A percentile compares a stretch with the other conserved stretches of the same genome.
phyloP scores from a whole-genome alignment of 2,113 vertebrate species.

The Onychorhynchus coronatus region DNA sequence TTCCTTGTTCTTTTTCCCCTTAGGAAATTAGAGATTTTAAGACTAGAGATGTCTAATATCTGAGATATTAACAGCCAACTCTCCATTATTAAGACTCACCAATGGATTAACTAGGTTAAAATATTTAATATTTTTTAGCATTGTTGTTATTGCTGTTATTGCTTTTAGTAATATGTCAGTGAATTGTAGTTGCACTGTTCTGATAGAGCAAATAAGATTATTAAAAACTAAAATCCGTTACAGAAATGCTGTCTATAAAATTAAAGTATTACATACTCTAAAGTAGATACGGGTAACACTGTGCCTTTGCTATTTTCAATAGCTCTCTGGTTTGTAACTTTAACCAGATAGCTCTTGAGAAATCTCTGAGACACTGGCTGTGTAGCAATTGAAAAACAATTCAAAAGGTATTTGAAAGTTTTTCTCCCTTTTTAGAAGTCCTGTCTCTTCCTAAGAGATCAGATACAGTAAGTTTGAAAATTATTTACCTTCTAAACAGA shows the following conservation, averaged over 20 bases:
- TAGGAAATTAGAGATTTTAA: background rate
- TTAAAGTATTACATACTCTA: background rate
- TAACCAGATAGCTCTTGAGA: background rate
- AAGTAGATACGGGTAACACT: background rate
- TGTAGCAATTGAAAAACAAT: background rate
- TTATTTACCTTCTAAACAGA: background rate
- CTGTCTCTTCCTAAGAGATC: background rate
- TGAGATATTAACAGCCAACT: background rate
- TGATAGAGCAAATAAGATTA: background rate
- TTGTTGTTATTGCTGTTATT: background rate
- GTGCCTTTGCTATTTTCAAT: background rate
- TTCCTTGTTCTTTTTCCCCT: background rate
- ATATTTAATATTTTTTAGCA: background rate
- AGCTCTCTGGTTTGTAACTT: background rate
- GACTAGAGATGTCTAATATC: background rate
- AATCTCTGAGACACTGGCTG: background rate
- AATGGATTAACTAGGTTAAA: background rate
- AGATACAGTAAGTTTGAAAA: background rate
- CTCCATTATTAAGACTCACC: background rate
- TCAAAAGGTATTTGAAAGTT: background rate
- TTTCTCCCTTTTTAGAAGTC: background rate
- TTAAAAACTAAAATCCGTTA: background rate
- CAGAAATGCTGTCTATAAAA: background rate
- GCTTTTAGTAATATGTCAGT: background rate
- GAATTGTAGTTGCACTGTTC: background rate